Base-by-base conservation (phyloP, 2,888 invertebrate species). In the Spodoptera littoralis region DNA sequence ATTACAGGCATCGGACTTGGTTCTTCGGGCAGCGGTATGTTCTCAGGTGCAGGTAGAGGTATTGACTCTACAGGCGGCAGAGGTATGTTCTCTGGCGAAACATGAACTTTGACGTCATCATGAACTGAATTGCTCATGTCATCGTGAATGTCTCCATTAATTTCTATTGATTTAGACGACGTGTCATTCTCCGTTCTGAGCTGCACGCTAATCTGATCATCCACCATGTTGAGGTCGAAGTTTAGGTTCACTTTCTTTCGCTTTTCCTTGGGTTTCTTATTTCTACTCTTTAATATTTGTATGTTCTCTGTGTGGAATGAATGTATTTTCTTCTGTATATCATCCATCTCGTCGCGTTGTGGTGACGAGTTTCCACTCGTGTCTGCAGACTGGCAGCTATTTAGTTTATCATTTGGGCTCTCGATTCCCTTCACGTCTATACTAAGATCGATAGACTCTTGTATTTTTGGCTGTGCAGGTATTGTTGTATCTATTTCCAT, bases 301-400 rank as follows among this genome's bases (percentile, higher is more conserved):
- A 96, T 96, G 82, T 96, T 96, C 80, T 95, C 96, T 1, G 96
- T 96, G 82, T 96, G 96, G 84, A 96, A 96, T 43, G 95, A 96
- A 77, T 96, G 95, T 69, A 96, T 92, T 73, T 95, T 95, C 77
- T 96, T 95, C 80, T 96, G 96, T 59, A 96, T 96, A 77, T 96
- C 96, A 73, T 95, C 95, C 91, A 95, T 95, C 78, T 96, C 95
- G 77, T 96, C 95, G 5, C 93, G 87, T 54, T 94, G 92, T 0
- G 95, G 95, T 0, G 95, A 95, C 0, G 95, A 95, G 78, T 92
- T 92, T 3, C 95, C 94, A 76, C 95, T 94, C 4, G 95, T 94
- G 77, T 95, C 94, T 0, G 93, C 92, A 1, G 92, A 92, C 60
- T 91, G 92, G 11, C 92, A 90, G 70, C 92, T 91, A 73, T 90